Evolutionary conservation across 1,140 invertebrate species (phyloP).

Genomic region (Drosophila pruinosa): DNA sequence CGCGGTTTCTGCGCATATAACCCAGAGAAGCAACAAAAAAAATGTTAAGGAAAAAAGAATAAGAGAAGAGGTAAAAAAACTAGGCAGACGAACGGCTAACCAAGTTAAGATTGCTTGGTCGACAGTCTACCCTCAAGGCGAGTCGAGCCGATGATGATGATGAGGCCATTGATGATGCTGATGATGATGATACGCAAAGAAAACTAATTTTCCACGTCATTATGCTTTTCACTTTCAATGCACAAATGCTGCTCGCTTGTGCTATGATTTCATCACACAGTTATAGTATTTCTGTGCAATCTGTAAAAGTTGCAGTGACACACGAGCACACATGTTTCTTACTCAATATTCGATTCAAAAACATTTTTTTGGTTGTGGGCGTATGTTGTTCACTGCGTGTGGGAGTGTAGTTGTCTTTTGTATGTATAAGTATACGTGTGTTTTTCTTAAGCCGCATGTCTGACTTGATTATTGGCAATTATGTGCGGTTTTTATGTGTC

Average conservation of each 20-base stretch:
- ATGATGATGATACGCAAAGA: constrained; percentile 14
- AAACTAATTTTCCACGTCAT: constrained; percentile 78
- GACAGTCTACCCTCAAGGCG: constrained; percentile 7
- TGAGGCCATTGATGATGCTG: neutral
- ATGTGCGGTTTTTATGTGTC: constrained; percentile 57
- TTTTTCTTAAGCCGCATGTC: neutral
- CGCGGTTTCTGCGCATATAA: constrained; percentile 67
- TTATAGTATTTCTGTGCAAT: constrained; percentile 20
- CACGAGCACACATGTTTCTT: neutral
- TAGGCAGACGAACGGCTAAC: constrained; percentile 33
- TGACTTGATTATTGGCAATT: constrained; percentile 73
- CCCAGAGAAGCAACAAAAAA: constrained; percentile 78
- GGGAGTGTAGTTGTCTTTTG: constrained; percentile 16
- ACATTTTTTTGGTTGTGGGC: neutral
- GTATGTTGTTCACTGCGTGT: neutral
- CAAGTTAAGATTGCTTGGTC: constrained; percentile 47
- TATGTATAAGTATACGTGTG: constrained; percentile 13
- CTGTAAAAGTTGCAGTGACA: constrained; percentile 8
- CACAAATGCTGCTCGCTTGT: constrained; percentile 16
- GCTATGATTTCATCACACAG: constrained; percentile 10
- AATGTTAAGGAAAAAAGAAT: constrained; percentile 42
- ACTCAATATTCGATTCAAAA: constrained; percentile 6
- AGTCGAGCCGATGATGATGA: constrained; percentile 1
- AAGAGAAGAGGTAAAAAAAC: constrained; percentile 20
- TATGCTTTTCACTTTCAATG: constrained; percentile 71